These are phyloP conservation scores for Lates calcarifer DNA, from an alignment of 2,113 vertebrate species.

Conservation along the genomic window DNA sequence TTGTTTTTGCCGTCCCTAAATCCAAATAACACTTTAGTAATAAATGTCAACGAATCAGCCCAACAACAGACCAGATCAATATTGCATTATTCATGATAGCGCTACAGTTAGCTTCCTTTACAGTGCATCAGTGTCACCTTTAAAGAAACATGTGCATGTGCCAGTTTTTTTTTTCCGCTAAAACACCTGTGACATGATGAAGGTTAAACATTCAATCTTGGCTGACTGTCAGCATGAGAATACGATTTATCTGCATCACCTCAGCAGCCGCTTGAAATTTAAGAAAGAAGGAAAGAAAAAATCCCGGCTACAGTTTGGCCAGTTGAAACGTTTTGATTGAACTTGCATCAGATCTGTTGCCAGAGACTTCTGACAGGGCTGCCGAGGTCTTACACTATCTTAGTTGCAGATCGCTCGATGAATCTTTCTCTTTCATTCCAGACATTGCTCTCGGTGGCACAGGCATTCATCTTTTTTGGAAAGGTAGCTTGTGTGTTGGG, in stretches of 20 bases:
- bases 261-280: conserved; percentile 10
- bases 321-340: conserved; percentile 64
- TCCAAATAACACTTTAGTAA: conserved; percentile 12
- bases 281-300: neutral
- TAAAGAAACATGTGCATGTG: conserved; percentile 20
- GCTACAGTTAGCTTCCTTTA: conserved; percentile 14
- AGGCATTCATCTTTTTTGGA: conserved; percentile 60
- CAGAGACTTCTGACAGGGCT: conserved; percentile 42
- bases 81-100: conserved; percentile 21
- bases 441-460: conserved; percentile 33
- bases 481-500: conserved; percentile 21
- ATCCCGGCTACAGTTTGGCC: conserved; percentile 18
- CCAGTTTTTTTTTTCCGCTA: conserved; percentile 16
- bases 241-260: conserved; percentile 51
- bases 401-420: conserved; percentile 56
- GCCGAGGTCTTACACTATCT: conserved; percentile 54
- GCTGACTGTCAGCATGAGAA: conserved; percentile 54
- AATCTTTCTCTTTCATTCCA: conserved; percentile 71
- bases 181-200: conserved; percentile 39
- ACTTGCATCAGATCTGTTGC: conserved; percentile 68
- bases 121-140: conserved; percentile 21
- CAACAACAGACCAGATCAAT: conserved; percentile 15
- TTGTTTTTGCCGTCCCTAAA: neutral
- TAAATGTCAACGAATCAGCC: conserved; percentile 11
- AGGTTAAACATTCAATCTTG: conserved; percentile 60